Base-by-base conservation (phyloP, 2,113 vertebrate species). In the Hylia prasina region DNA sequence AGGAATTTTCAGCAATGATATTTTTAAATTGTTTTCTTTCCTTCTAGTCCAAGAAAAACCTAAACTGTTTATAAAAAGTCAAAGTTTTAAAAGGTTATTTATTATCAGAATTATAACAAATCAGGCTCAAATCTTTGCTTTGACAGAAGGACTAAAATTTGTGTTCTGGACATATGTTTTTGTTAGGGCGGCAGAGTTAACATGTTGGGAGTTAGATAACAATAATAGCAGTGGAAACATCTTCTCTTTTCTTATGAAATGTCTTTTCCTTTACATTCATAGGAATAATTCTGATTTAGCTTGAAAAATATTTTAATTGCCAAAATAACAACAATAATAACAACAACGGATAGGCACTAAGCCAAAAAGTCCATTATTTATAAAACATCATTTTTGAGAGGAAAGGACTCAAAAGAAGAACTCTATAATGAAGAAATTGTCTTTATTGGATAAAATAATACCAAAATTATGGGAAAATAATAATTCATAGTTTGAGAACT, bases 191-290 rank as follows among this genome's bases (percentile, higher is more conserved):
- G 9, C 4, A 37, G 13, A n/a, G 10, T 6, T 79, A 75, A 45
- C 0, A 0, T 22, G 1, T n/a, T 47, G 13, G 14, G 9, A 81
- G 7, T 57, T 58, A 65, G 28, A 51, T 25, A 14, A 12, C 3
- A 53, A 11, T 33, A 58, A 13, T 13, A 28, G 15, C 56, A 6
- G 14, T 73, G 23, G 33, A n/a, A 28, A 23, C 15, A 27, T 53
- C 4, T 10, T 82, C 15, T 15, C 6, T 58, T 87, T 78, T 18
- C 10, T 66, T 79, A 25, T 27, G 13, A 42, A 75, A 70, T 35
- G 7, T 1, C 9, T 78, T 90, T 90, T 79, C 12, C 54, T 82
- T 82, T 88, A 47, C 19, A 71, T 4, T 45, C 1, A 3, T 1
- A 10, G 10, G 10, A 82, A 82, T 75, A 82, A 63, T 63, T 80